Evolutionary conservation across 2,888 invertebrate species (phyloP).

Genomic region (Netelia inedita): DNA sequence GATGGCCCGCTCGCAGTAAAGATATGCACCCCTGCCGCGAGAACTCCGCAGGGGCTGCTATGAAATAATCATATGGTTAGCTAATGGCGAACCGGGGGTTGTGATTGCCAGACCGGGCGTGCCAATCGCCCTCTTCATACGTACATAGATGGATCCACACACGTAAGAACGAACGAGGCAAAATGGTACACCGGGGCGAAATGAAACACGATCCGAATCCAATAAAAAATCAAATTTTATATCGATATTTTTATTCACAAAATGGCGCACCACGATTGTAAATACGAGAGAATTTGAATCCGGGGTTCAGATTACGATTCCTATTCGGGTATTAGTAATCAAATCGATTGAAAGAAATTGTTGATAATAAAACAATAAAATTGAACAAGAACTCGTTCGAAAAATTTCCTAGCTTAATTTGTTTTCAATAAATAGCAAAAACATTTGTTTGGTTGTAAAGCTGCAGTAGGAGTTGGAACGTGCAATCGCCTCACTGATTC

Average conservation of each 20-base stretch:
- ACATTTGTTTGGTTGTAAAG: too few species aligned
- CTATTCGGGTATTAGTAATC: too few species aligned
- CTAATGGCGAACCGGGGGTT: slow-evolving; percentile 82
- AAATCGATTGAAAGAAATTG: too few species aligned
- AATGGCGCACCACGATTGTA: too few species aligned
- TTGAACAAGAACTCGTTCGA: too few species aligned
- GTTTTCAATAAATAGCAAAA: too few species aligned
- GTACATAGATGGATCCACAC: slow-evolving; percentile 19
- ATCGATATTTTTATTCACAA: background rate
- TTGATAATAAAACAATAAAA: too few species aligned
- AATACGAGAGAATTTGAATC: too few species aligned
- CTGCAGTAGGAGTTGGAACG: too few species aligned
- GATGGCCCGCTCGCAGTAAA: slow-evolving; percentile 72
- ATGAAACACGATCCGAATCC: background rate
- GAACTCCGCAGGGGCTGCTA: slow-evolving; percentile 77
- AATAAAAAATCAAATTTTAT: slow-evolving; percentile 12
- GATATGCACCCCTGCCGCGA: slow-evolving; percentile 79
- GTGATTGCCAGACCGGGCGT: slow-evolving; percentile 80
- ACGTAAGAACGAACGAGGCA: background rate
- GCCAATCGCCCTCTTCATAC: slow-evolving; percentile 64
- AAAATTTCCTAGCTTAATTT: too few species aligned
- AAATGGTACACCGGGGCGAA: slow-evolving; percentile 18
- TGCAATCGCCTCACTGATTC: background rate
- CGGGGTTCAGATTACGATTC: too few species aligned
- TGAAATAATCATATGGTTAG: slow-evolving; percentile 85